These are phyloP conservation scores for Takifugu rubripes DNA, from an alignment of 2,797 vertebrate species.

Conservation along the genomic window DNA sequence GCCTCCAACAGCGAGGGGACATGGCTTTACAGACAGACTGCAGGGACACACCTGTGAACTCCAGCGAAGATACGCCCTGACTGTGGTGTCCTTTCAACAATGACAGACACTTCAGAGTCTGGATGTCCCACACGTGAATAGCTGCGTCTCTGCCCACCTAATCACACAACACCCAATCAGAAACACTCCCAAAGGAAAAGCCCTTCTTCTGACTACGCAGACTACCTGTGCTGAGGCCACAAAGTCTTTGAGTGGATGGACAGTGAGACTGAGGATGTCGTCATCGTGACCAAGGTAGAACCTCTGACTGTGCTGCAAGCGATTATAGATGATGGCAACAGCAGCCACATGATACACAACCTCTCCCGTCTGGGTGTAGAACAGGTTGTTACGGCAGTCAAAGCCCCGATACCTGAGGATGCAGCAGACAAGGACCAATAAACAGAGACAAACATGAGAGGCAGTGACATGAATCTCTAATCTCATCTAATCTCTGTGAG, in stretches of 20 bases:
- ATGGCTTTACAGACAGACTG: conserved; percentile 1
- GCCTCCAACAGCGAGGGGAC: background rate
- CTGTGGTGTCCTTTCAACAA: conserved; percentile 90
- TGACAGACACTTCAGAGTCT: conserved; percentile 90
- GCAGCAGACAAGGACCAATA: too few species aligned
- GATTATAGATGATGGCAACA: conserved; percentile 85
- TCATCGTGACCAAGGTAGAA: conserved; percentile 94
- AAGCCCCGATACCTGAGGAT: conserved; percentile 87
- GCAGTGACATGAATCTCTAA: too few species aligned
- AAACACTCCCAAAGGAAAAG: background rate
- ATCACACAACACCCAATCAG: conserved; percentile 30
- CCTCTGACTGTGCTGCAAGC: conserved; percentile 86
- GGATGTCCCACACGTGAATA: conserved; percentile 92
- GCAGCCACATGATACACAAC: conserved; percentile 93
- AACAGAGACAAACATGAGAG: too few species aligned
- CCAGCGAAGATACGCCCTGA: conserved; percentile 88
- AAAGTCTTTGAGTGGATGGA: conserved; percentile 91
- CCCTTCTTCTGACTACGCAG: background rate
- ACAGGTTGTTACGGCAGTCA: conserved; percentile 94
- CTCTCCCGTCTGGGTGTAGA: conserved; percentile 91
- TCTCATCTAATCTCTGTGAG: too few species aligned
- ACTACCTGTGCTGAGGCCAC: conserved; percentile 90
- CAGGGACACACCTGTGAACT: conserved; percentile 84
- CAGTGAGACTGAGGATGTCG: conserved; percentile 88
- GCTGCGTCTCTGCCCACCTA: conserved; percentile 94